Evolutionary conservation across 1,140 invertebrate species (phyloP), one percentile per base, ranked within the genome.

Genomic region (Epicauta chinensis): DNA sequence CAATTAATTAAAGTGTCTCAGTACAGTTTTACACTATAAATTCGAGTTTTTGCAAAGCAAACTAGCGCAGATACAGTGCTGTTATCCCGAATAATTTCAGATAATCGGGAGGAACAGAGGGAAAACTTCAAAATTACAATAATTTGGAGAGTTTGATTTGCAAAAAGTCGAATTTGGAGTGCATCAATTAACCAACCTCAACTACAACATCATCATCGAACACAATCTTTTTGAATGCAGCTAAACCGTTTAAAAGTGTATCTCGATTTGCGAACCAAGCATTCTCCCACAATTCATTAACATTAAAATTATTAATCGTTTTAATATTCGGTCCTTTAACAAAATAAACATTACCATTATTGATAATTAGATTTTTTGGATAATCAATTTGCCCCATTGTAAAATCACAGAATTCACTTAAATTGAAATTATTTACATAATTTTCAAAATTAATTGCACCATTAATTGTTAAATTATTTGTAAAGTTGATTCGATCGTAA

Each of bases 181-280:
- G 12, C 35, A n/a, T 15, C 5, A 39, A 15, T 31, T 44, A 13
- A 43, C 59, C 58, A 58, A 66, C 66, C n/a, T 44, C 41, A 17
- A 68, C 59, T 29, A n/a, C 35, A 11, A 69, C 12, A 16, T 60
- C 46, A 29, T 59, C 48, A 47, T 53, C 40, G 42, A 67, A 66
- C 29, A 55, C 54, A 11, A 58, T 50, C 11, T 58, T 51, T 10
- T 61, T 31, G 10, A 67, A 56, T 29, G 53, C 16, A 6, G 67
- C 15, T 34, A 50, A 42, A 37, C 59, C 62, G 2, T 39, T 38
- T 13, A 66, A 15, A 10, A 32, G 50, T 2, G 49, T 43, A 12
- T 49, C 23, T 42, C 31, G 44, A 55, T 70, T 55, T 11, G 15
- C 56, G 45, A 62, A 64, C 68, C 68, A 70, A 11, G 62, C 39